Evolutionary conservation across 2,113 vertebrate species (phyloP).

Genomic region (Irena cyanogastra): DNA sequence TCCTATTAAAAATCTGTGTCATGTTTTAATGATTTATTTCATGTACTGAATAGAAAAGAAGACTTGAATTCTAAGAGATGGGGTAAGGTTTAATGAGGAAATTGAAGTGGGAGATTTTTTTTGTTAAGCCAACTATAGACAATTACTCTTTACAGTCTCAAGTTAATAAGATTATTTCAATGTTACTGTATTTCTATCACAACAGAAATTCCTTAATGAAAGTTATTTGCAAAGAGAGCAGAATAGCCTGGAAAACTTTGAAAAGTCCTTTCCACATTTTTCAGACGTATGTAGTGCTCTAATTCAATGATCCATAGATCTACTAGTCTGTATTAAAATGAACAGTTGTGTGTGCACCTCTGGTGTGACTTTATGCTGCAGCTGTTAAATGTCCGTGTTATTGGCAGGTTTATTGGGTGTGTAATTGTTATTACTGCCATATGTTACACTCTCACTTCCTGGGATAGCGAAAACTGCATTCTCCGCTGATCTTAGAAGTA

Average conservation of each 20-base stretch:
- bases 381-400: neutral
- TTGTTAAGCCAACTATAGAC: conserved; percentile 35
- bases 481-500: neutral
- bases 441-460: neutral
- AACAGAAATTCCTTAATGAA: neutral
- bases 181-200: neutral
- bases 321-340: neutral
- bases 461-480: neutral
- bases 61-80: neutral
- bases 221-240: neutral
- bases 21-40: neutral
- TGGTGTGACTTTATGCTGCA: neutral
- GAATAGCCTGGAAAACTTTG: neutral
- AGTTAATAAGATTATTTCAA: conserved; percentile 47
- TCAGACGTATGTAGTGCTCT: neutral
- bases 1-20: neutral
- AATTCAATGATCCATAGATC: neutral
- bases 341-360: neutral
- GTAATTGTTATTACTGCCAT: neutral
- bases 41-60: neutral
- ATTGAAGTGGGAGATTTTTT: conserved; percentile 36
- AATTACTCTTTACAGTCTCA: conserved; percentile 37
- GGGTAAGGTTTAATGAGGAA: conserved; percentile 41
- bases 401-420: neutral
- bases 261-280: neutral